Base-by-base conservation (phyloP, 2,797 vertebrate species). In the Mormyrus hasselquistii region DNA sequence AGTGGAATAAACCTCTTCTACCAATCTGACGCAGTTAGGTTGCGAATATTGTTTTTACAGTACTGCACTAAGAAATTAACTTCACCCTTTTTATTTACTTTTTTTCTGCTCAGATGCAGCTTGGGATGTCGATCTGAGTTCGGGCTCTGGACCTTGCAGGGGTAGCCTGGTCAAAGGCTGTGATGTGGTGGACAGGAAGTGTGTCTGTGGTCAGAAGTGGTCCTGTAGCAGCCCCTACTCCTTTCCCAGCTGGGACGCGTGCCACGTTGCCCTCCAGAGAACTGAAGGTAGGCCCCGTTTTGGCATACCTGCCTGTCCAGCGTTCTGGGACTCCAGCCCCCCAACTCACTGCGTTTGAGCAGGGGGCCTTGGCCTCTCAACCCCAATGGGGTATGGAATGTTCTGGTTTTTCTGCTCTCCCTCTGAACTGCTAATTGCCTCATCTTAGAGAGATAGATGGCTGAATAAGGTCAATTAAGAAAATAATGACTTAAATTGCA, bases 101-200 rank as follows among this genome's bases (percentile, higher is more conserved):
- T 29, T 86, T 65, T 12, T 84, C n/a, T 95, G 95, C 89, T 65
- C 93, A 97, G 96, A 97, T 94, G 96, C 96, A 92, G 96, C 96
- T 93, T 96, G 96, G 96, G 95, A 95, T 84, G 96, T 96, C 88
- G 95, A 96, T 93, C 96, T 96, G 82, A 95, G 96, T 89, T 95
- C 96, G 91, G 96, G 95, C 93, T 95, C 96, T 94, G 96, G 96
- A 91, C 96, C 95, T 0, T 97, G 96, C 94, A 96, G 96, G 91
- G 96, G 96, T 93, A 96, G 96, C 94, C 96, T 96, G 90, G 93
- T 96, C 93, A 96, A 95, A 85, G 96, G 96, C 92, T 97, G 96
- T 94, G 96, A 97, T 91, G 96, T 97, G 91, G 96, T 97, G 93
- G 96, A 95, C 38, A 96, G 96, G 91, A 96, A 95, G 89, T 97